Conservation (phyloP, 2,113 vertebrate species). For the Pelecanus crispus region DNA sequence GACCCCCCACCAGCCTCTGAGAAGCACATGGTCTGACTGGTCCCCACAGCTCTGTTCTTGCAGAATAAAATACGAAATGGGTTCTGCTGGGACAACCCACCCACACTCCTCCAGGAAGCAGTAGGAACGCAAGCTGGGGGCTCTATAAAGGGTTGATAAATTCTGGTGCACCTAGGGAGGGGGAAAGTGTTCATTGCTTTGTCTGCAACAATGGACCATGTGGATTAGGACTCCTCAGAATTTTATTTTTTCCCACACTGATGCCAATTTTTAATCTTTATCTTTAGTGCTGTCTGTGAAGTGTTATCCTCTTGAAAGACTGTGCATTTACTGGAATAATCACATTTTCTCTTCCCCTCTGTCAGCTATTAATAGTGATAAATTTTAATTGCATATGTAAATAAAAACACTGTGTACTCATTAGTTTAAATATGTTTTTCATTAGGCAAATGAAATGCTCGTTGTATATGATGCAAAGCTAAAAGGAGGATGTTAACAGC, state of each 20-base stretch:
- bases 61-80: fast-evolving
- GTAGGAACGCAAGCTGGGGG: fast-evolving
- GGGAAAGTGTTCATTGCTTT: background rate
- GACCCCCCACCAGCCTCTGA: background rate
- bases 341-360: conserved; percentile 43
- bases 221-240: background rate
- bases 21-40: fast-evolving
- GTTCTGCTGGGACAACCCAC: background rate
- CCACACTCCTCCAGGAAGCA: fast-evolving
- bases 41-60: background rate
- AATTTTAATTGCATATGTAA: conserved; percentile 70
- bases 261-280: background rate
- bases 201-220: background rate
- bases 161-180: background rate
- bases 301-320: background rate
- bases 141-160: background rate
- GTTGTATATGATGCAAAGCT: conserved; percentile 34
- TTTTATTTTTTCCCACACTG: too few species aligned
- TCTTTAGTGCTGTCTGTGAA: background rate
- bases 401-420: conserved; percentile 64
- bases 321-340: conserved; percentile 44
- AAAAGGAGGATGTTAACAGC: conserved; percentile 54
- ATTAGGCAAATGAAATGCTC: conserved; percentile 72
- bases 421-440: conserved; percentile 73
- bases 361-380: conserved; percentile 66